A percentile compares a stretch with the other conserved stretches of the same genome.
Conservation (phyloP, 2,797 vertebrate species). For the Sitta carolinensis region DNA sequence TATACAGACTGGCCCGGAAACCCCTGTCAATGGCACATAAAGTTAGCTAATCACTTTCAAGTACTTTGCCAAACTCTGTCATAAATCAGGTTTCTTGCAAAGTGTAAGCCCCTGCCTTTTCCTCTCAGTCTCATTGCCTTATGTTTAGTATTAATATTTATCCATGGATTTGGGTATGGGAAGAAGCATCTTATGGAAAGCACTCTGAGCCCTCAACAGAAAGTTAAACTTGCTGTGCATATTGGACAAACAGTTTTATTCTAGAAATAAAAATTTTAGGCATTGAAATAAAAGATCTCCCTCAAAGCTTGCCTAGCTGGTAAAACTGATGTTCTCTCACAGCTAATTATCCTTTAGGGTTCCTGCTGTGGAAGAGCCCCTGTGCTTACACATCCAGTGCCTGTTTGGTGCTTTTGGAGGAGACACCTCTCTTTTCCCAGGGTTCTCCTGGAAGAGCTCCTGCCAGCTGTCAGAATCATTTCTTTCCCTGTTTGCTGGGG, state of each 20-base stretch:
- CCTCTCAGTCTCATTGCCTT: not conserved
- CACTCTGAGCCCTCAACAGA: not conserved
- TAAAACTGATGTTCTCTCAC: not conserved
- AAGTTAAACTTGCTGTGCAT: not conserved
- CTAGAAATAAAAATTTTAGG: not conserved
- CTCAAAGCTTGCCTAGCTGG: not conserved
- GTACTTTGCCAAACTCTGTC: not conserved
- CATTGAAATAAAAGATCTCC: not conserved
- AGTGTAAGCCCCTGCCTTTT: not conserved
- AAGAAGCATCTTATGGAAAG: not conserved
- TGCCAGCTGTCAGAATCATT: not conserved
- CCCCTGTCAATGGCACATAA: not conserved
- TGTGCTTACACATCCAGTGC: accelerated
- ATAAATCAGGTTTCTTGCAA: not conserved
- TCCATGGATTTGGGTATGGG: not conserved
- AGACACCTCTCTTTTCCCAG: not conserved
- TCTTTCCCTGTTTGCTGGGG: not conserved
- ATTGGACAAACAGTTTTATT: not conserved
- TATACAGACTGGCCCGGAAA: not conserved
- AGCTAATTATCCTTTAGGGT: not conserved
- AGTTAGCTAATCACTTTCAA: not conserved
- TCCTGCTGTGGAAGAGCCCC: not conserved
- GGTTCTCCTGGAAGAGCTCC: not conserved
- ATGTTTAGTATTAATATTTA: not conserved
- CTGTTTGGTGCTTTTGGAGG: not conserved